These are phyloP conservation scores for Nebria brevicollis DNA, from an alignment of 2,888 invertebrate species.

Conservation along the genomic window DNA sequence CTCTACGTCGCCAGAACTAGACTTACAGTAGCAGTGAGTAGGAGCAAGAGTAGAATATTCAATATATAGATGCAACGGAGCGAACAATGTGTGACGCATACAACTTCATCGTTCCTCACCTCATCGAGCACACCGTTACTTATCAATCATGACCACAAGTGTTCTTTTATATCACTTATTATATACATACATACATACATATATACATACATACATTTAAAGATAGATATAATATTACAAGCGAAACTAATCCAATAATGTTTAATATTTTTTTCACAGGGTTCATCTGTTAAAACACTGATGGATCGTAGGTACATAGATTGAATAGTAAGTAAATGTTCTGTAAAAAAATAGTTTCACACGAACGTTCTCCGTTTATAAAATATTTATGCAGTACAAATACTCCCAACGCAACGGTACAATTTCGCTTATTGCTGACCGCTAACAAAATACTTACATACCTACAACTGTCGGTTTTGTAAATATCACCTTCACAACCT, in stretches of 20 bases:
- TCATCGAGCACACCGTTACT: not conserved
- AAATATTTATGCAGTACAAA: constrained; percentile 42
- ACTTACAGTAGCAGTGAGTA: not conserved
- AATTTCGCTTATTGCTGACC: constrained; percentile 40
- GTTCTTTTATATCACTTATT: not conserved
- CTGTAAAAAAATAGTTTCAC: not conserved
- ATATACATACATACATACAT: constrained; percentile 7
- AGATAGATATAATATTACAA: too few species aligned
- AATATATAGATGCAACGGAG: not conserved
- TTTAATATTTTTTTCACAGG: too few species aligned
- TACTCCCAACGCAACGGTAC: constrained; percentile 27
- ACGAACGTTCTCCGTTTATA: constrained; percentile 4
- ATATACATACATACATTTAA: constrained; percentile 8
- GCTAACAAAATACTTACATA: constrained; percentile 12
- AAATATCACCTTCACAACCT: not conserved
- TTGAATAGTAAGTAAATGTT: not conserved
- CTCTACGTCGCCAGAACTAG: not conserved
- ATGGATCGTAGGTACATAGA: not conserved
- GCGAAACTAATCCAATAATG: too few species aligned
- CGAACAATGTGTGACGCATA: not conserved
- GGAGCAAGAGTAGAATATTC: not conserved
- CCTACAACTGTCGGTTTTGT: not conserved
- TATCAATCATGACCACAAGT: not conserved
- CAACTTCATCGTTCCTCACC: not conserved
- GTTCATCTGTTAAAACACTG: too few species aligned